A percentile compares a stretch with the other conserved stretches of the same genome.
These are phyloP conservation scores for Celastrina argiolus DNA, from an alignment of 2,888 invertebrate genomes.

Conservation along the genomic window DNA sequence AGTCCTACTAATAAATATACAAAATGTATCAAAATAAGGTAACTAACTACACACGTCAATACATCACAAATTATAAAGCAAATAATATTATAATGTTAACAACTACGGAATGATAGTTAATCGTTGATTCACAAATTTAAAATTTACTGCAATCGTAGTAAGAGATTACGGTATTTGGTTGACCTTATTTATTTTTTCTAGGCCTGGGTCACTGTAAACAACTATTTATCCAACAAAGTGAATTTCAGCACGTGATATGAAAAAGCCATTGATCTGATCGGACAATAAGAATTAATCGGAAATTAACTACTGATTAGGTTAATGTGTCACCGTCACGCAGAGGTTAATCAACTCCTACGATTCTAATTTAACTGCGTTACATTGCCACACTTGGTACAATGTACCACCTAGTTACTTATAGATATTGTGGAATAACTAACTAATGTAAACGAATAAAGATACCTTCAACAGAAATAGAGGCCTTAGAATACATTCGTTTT, in stretches of 20 bases:
- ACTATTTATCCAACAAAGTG: neutral
- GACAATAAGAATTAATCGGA: neutral
- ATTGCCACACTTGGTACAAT: neutral
- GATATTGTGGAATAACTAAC: neutral
- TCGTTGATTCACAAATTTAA: neutral
- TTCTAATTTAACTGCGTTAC: neutral
- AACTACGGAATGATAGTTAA: neutral
- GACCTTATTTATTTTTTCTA: neutral
- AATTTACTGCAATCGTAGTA: neutral
- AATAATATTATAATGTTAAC: neutral
- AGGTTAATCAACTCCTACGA: neutral
- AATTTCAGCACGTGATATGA: neutral
- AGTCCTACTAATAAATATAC: neutral
- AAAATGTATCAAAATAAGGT: neutral
- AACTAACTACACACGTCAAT: neutral
- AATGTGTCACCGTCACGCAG: neutral
- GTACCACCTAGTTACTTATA: neutral
- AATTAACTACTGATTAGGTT: neutral
- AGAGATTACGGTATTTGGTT: neutral
- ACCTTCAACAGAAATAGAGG: neutral
- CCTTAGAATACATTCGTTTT: neutral
- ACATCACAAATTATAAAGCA: constrained; percentile 1
- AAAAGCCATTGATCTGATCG: neutral
- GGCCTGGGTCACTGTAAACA: neutral
- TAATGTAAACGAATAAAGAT: neutral